Evolutionary conservation across 2,888 invertebrate species (phyloP).

Genomic region (Tethea ocularis): DNA sequence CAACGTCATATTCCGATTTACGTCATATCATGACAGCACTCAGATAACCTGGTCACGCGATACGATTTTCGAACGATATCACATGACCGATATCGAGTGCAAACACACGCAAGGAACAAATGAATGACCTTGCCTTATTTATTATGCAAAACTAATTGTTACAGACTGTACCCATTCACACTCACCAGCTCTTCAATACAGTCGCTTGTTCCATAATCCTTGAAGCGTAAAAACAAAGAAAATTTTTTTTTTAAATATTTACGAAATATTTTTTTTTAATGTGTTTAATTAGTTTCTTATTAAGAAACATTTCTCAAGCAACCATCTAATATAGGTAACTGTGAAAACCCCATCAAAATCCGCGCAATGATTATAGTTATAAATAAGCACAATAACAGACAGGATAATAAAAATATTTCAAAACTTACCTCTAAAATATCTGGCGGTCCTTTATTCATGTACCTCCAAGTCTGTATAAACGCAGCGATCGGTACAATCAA

Average conservation of each 20-base stretch:
- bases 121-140: neutral
- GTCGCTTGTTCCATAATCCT: slow-evolving; percentile 65
- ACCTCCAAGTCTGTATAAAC: slow-evolving; percentile 87
- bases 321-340: too few relatives aligned
- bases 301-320: too few relatives aligned
- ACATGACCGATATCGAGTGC: neutral
- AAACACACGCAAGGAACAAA: neutral
- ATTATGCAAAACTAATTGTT: neutral
- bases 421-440: slow-evolving; percentile 92
- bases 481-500: slow-evolving; percentile 89
- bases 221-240: slow-evolving; percentile 50
- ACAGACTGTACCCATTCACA: slow-evolving; percentile 13
- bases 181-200: slow-evolving; percentile 76
- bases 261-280: slow-evolving; percentile 7
- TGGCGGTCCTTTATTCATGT: slow-evolving; percentile 91
- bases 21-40: neutral
- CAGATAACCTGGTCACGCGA: neutral
- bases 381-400: too few relatives aligned
- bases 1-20: neutral
- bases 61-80: neutral
- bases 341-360: too few relatives aligned
- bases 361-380: too few relatives aligned
- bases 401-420: neutral
- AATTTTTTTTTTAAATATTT: slow-evolving; percentile 4
- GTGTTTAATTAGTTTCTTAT: too few relatives aligned